These are phyloP conservation scores for Erynnis tages DNA, from an alignment of 2,888 invertebrate genomes.

Conservation along the genomic window DNA sequence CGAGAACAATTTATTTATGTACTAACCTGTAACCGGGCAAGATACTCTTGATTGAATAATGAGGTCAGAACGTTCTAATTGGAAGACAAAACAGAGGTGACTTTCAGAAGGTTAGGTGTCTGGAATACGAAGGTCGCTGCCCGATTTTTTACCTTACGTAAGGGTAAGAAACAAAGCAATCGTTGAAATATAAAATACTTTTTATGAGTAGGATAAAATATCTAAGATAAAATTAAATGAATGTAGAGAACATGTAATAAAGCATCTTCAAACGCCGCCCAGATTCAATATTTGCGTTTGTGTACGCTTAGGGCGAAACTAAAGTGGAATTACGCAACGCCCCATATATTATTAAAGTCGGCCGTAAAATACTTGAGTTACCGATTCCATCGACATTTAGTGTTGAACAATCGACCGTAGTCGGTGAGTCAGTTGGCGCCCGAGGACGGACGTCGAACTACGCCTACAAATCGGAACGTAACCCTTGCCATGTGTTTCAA, in stretches of 20 bases:
- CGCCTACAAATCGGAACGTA: slow-evolving; percentile 55
- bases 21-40: slow-evolving; percentile 1
- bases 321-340: slow-evolving; percentile 69
- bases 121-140: slow-evolving; percentile 17
- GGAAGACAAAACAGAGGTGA: slow-evolving; percentile 30
- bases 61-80: slow-evolving; percentile 36
- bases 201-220: not conserved
- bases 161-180: not conserved
- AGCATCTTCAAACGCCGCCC: slow-evolving; percentile 18
- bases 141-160: not conserved
- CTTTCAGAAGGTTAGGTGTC: slow-evolving; percentile 29
- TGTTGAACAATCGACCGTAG: slow-evolving; percentile 68
- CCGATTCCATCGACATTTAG: slow-evolving; percentile 74
- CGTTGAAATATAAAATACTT: not conserved
- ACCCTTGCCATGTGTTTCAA: slow-evolving; percentile 46
- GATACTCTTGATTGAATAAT: slow-evolving; percentile 19
- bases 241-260: slow-evolving; percentile 16
- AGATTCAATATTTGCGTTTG: slow-evolving; percentile 53
- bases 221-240: slow-evolving; percentile 8
- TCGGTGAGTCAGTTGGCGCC: slow-evolving; percentile 72
- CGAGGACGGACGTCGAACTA: slow-evolving; percentile 60
- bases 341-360: slow-evolving; percentile 73
- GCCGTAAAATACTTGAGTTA: slow-evolving; percentile 75
- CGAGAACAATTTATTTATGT: not conserved
- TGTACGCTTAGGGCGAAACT: slow-evolving; percentile 54